A percentile compares a stretch with the other conserved stretches of the same genome.
phyloP scores from a whole-genome alignment of 2,888 invertebrate genomes.

The Herminia tarsipennalis region DNA sequence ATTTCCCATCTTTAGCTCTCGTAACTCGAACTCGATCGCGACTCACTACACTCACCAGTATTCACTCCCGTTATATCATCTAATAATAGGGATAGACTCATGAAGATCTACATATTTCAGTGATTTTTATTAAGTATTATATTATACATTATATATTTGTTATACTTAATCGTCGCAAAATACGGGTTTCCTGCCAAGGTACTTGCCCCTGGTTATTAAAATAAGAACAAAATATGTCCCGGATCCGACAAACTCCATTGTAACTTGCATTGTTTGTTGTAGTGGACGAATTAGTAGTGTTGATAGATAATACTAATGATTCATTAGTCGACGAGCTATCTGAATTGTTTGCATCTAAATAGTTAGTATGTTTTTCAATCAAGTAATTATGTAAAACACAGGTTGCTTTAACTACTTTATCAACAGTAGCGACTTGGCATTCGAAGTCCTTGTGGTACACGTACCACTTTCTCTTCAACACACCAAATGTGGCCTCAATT shows the following conservation, averaged over 20 bases:
- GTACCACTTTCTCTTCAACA: conserved; percentile 35
- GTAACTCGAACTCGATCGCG: too few species aligned
- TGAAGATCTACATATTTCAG: too few species aligned
- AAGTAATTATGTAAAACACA: conserved; percentile 27
- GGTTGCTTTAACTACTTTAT: conserved; percentile 30
- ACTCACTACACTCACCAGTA: too few species aligned
- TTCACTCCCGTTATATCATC: too few species aligned
- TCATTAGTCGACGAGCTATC: conserved; percentile 17
- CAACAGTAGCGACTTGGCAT: conserved; percentile 20
- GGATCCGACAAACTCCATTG: conserved; percentile 23
- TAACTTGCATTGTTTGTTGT: conserved; percentile 6
- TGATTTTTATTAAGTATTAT: too few species aligned
- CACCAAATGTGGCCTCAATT: conserved; percentile 39
- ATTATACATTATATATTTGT: too few species aligned
- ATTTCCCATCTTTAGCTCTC: too few species aligned
- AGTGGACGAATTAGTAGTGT: too few species aligned
- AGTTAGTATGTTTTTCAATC: conserved; percentile 21
- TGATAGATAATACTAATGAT: conserved; percentile 19
- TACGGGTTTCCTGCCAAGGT: conserved; percentile 28
- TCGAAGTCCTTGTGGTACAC: conserved; percentile 31
- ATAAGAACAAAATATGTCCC: conserved; percentile 28
- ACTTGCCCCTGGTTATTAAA: conserved; percentile 26
- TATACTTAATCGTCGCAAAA: conserved; percentile 12
- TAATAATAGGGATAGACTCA: too few species aligned
- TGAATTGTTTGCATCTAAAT: conserved; percentile 18